These are phyloP conservation scores for Gisinianus flammeolus DNA, from an alignment of 2,888 invertebrate genomes.

Conservation along the genomic window DNA sequence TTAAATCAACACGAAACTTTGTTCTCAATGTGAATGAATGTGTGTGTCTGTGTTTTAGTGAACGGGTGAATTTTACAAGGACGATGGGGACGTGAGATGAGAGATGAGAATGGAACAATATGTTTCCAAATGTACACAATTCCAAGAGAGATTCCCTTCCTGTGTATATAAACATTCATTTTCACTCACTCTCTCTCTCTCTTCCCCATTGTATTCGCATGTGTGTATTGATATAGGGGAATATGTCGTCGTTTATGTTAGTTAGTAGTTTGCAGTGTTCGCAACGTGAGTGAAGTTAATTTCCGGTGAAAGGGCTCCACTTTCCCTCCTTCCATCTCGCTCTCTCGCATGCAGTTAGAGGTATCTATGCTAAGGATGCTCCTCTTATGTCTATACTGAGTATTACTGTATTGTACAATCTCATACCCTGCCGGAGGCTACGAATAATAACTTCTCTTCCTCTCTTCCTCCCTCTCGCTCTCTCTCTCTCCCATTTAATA, in stretches of 20 bases:
- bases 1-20: conserved; percentile 21
- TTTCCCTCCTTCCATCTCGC: background rate
- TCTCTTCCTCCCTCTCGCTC: background rate
- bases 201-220: background rate
- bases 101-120: background rate
- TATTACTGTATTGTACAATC: background rate
- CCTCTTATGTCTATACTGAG: background rate
- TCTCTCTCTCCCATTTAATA: too few relatives aligned
- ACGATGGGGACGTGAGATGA: conserved; percentile 8
- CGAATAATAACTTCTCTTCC: background rate
- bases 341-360: too few relatives aligned
- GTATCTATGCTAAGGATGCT: background rate
- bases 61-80: background rate
- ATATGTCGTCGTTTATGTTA: background rate
- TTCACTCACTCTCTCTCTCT: background rate
- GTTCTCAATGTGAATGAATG: too few relatives aligned
- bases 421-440: background rate
- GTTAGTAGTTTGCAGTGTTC: background rate
- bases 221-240: background rate
- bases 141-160: background rate
- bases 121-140: background rate
- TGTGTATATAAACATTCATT: background rate
- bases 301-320: conserved; percentile 29
- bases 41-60: background rate
- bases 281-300: conserved; percentile 37